A percentile compares a stretch with the other conserved stretches of the same genome.
Evolutionary conservation across 2,888 invertebrate species (phyloP).

Genomic region (Dugesia japonica): DNA sequence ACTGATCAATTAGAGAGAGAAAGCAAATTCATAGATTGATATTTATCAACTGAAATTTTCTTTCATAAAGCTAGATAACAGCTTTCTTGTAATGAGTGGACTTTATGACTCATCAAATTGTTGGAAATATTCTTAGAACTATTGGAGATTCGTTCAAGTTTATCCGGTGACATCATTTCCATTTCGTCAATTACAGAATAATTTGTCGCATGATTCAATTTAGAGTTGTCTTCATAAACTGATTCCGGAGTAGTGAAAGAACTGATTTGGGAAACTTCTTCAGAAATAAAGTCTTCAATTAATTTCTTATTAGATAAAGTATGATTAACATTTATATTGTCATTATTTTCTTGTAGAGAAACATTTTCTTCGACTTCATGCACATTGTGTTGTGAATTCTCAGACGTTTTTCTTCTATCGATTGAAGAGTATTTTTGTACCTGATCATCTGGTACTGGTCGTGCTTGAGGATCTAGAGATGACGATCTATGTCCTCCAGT

Average conservation of each 20-base stretch:
- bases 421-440: background rate
- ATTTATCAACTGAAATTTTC: no score
- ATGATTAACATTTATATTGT: background rate
- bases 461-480: background rate
- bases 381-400: background rate
- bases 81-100: no score
- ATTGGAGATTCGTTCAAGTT: no score
- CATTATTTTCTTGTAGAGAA: background rate
- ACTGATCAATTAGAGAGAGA: no score
- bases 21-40: no score
- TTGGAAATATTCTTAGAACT: no score
- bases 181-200: background rate
- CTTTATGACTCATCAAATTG: no score
- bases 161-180: background rate
- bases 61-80: no score
- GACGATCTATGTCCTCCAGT: background rate
- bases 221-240: background rate
- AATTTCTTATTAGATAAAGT: background rate
- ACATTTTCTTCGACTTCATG: background rate
- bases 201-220: background rate
- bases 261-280: background rate
- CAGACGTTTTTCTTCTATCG: background rate
- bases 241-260: constrained; percentile 3
- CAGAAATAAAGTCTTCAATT: background rate
- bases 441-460: background rate